phyloP scores from a whole-genome alignment of 2,113 vertebrate species.

The Taurulus bubalis region DNA sequence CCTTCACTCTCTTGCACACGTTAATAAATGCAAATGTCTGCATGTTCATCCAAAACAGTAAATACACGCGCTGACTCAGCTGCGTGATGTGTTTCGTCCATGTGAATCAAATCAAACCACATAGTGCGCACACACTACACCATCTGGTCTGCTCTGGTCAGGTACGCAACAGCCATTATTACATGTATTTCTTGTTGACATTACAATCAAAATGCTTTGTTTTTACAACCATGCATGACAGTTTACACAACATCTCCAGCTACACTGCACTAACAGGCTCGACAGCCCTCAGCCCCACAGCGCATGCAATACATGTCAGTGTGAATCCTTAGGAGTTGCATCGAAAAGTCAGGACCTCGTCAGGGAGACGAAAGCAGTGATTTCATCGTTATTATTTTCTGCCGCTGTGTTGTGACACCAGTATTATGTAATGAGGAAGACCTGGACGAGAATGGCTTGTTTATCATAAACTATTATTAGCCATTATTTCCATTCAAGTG shows the following conservation, averaged over 20 bases:
- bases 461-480: conserved; percentile 55
- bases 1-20: conserved; percentile 14
- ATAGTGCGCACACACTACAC: not conserved
- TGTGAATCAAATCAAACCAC: not conserved
- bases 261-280: not conserved
- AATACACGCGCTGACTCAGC: not conserved
- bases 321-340: conserved; percentile 15
- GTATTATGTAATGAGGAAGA: conserved; percentile 34
- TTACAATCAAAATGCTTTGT: not conserved
- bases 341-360: conserved; percentile 25
- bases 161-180: not conserved
- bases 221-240: conserved; percentile 15
- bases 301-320: conserved; percentile 7
- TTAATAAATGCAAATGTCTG: conserved; percentile 22
- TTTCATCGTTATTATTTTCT: conserved; percentile 5
- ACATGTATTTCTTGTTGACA: not conserved
- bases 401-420: conserved; percentile 31
- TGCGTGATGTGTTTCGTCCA: not conserved
- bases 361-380: conserved; percentile 22
- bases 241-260: conserved; percentile 19
- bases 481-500: conserved; percentile 33
- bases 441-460: conserved; percentile 33
- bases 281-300: not conserved
- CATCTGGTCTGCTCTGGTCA: not conserved
- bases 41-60: not conserved